Percentiles rank a stretch among this genome's conserved stretches.
Evolutionary conservation across 2,888 invertebrate genomes (phyloP).

Genomic region (Lycophotia porphyrea): DNA sequence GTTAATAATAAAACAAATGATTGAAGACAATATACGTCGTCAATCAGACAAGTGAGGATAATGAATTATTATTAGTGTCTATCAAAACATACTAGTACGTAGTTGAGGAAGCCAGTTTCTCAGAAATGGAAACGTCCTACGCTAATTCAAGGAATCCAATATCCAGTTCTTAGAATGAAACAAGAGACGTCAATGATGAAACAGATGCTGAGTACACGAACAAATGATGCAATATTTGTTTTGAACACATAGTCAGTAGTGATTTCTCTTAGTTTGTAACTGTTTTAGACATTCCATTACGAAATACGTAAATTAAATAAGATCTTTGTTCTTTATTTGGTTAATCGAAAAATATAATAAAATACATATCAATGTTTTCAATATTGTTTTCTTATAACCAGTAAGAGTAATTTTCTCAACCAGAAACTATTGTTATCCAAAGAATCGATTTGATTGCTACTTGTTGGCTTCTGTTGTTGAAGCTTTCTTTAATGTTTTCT

Average conservation of each 20-base stretch:
- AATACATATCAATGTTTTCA: not conserved
- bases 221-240: not conserved
- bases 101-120: not conserved
- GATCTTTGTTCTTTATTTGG: not conserved
- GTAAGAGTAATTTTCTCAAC: not conserved
- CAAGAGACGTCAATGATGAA: not conserved
- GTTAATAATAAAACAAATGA: slow-evolving; percentile 1
- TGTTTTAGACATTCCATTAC: not conserved
- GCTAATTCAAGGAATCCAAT: not conserved
- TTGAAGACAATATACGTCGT: not conserved
- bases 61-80: too few relatives aligned
- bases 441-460: not conserved
- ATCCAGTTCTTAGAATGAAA: not conserved
- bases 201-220: not conserved
- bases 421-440: not conserved
- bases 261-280: not conserved
- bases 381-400: not conserved
- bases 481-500: not conserved
- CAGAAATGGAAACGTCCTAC: not conserved
- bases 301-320: not conserved
- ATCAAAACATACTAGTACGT: not conserved
- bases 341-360: not conserved
- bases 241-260: not conserved
- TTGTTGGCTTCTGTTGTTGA: not conserved
- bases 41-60: not conserved